Conservation (phyloP, 2,888 invertebrate genomes). For the Spilosoma lubricipeda region DNA sequence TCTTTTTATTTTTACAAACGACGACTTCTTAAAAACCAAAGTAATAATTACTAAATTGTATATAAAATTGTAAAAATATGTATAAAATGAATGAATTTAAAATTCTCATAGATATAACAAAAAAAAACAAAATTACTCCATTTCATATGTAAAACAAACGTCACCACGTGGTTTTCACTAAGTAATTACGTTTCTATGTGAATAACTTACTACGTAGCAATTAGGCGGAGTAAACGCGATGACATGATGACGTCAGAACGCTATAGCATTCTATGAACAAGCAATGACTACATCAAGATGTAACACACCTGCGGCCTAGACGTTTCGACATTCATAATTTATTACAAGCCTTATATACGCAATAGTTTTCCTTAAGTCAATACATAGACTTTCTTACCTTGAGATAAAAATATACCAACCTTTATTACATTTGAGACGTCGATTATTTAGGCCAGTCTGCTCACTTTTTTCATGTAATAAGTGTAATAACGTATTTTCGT, state of each 20-base stretch:
- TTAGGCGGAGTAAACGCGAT: slow-evolving; percentile 8
- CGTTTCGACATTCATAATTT: slow-evolving; percentile 19
- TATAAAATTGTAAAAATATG: background rate
- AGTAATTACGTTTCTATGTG: slow-evolving; percentile 45
- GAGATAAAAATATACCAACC: background rate
- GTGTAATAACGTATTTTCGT: background rate
- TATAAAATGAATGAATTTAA: no score
- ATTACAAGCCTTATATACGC: slow-evolving; percentile 12
- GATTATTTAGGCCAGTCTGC: background rate
- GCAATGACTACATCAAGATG: slow-evolving; percentile 28
- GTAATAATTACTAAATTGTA: background rate
- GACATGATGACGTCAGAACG: slow-evolving; percentile 41
- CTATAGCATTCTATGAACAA: slow-evolving; percentile 37
- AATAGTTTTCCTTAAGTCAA: slow-evolving; percentile 2
- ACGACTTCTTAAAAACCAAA: background rate
- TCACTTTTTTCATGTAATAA: background rate
- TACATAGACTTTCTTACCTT: background rate
- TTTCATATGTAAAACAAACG: background rate
- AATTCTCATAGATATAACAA: no score
- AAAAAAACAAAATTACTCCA: background rate
- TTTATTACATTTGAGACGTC: background rate
- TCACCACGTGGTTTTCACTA: slow-evolving; percentile 21
- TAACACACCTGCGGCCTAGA: slow-evolving; percentile 43
- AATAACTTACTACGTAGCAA: slow-evolving; percentile 29
- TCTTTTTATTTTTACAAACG: no score